Evolutionary conservation across 2,797 vertebrate genomes (phyloP).

Genomic region (Nyctalus aviator): DNA sequence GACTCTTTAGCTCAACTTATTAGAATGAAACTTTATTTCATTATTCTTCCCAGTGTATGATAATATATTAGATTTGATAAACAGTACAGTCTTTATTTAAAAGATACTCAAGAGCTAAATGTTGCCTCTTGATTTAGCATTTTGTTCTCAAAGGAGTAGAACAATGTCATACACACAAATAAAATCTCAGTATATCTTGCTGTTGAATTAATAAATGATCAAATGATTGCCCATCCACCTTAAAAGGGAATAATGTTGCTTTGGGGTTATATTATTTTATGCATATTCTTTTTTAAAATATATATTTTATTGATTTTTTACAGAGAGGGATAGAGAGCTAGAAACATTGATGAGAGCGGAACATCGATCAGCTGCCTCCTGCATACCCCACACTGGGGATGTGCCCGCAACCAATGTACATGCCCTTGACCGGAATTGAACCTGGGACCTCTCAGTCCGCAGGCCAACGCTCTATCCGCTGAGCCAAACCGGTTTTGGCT

Average conservation of each 20-base stretch:
- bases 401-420: no score
- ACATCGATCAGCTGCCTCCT: no score
- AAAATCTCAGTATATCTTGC: background rate
- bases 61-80: background rate
- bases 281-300: slow-evolving; percentile 5
- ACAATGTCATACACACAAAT: background rate
- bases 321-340: no score
- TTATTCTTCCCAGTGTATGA: background rate
- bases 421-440: no score
- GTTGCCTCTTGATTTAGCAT: background rate
- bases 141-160: background rate
- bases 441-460: no score
- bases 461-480: no score
- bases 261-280: background rate
- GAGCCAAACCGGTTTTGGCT: no score
- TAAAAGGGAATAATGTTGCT: background rate
- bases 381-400: no score
- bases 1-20: background rate
- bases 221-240: background rate
- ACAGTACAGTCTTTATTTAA: background rate
- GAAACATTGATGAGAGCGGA: no score
- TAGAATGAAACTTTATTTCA: background rate
- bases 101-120: background rate
- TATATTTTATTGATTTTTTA: no score
- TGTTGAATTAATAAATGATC: background rate